Base-by-base conservation (phyloP, 1,140 invertebrate genomes). In the Tetranychus cinnabarinus region DNA sequence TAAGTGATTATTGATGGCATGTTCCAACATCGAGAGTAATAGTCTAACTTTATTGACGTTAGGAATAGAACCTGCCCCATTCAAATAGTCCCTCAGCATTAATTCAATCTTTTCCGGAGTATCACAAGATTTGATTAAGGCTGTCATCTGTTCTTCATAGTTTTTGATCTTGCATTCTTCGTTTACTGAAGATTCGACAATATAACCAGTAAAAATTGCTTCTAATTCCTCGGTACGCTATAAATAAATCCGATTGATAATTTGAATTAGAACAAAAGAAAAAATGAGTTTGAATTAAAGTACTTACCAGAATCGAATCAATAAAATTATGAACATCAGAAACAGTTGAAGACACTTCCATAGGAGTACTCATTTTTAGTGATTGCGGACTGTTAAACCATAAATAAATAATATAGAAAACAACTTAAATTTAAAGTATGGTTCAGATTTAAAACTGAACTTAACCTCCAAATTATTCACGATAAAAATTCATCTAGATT, bases 181-280 rank as follows among this genome's bases (percentile, higher is more conserved):
- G 54, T 75, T 75, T 47, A 81, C 79, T 37, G 78, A 72, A 64
- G 81, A 80, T 66, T 86, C 81, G 1, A 86, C 81, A 45, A 89
- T 75, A 67, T 85, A 86, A 67, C 82, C 85, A 71, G 83, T 84
- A 67, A 91, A 90, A 1, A 84, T 84, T 72, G 88, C 85, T 69
- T 89, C 86, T 52, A 89, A 81, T 2, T 80, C 76, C 69, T 89
- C 85, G 3, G 86, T 82, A 73, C 78, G 80, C 82, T 87, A 68
- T 60, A 72, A 74, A 1, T 23, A 23, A 23, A 23, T 23, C 23
- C 23, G 23, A n/a, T 31, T 52, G 7, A 13, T 8, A 52, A 52
- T 31, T 6, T 8, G 13, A 52, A 33, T n/a, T 8, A 31, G 5
- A 23, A 6, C 5, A 23, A 52, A 2, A 4, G n/a, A 52, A 31